Base-by-base conservation (phyloP, 2,797 vertebrate genomes). In the Sebastes oblongus region DNA sequence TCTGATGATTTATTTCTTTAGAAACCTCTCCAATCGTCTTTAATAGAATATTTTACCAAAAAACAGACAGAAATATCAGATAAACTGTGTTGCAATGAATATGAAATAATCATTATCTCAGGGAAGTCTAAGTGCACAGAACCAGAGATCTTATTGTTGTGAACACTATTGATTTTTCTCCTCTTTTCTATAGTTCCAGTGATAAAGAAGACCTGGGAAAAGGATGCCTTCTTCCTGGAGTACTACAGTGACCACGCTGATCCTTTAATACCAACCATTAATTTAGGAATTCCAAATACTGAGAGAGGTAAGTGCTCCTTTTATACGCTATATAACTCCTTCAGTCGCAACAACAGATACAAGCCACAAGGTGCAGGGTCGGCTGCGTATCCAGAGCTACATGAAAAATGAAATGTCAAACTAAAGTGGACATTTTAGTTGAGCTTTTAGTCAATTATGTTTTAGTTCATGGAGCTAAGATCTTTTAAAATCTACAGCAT, bases 151-250 rank as follows among this genome's bases (percentile, higher is more conserved):
- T 83, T 59, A 13, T 80, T 68, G 34, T 81, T 75, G 42, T 75
- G 30, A 83, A 68, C 65, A 7, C 8, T 62, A 78, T 80, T 88
- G 74, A 84, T 86, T 80, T 61, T 66, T 61, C 29, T 36, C 11
- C 25, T 34, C 46, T 82, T 73, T 86, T 22, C 42, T 90, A 61
- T 88, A 99, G 98, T 99, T 87, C 97, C 98, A 55, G 96, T 99
- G 70, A 98, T 99, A 87, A 99, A 99, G 95, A 96, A 96, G 94
- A 99, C 98, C 0, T 99, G 98, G 98, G 97, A 97, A 75, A 92
- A 93, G 75, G 95, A 98, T 76, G 96, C 97, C 24, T 89, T 93
- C 18, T 91, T 94, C 80, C 92, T 99, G 56, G 97, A 98, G 85
- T 99, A 98, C 92, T 99, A 99, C 93, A 99, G 98, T 69, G 98